These are phyloP conservation scores for Xenotilapia leptura DNA, from an alignment of 2,113 vertebrate genomes.

Conservation along the genomic window DNA sequence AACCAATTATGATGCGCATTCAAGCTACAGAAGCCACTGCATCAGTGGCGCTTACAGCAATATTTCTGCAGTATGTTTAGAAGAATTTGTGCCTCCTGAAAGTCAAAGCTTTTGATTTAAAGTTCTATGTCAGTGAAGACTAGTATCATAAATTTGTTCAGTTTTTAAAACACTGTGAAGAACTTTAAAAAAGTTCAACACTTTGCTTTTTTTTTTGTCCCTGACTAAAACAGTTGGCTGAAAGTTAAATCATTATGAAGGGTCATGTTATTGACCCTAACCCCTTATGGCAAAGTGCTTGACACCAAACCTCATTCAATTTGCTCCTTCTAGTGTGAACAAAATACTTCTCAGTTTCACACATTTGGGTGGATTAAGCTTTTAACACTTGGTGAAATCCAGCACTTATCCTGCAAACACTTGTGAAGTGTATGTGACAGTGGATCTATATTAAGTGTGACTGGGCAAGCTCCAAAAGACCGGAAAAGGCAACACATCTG, in stretches of 20 bases:
- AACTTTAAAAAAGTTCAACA: background rate
- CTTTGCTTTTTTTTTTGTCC: background rate
- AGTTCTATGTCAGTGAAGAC: background rate
- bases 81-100: background rate
- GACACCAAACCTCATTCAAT: constrained; percentile 63
- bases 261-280: constrained; percentile 51
- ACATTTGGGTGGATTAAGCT: constrained; percentile 72
- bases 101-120: background rate
- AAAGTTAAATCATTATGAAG: constrained; percentile 59
- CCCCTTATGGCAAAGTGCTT: constrained; percentile 54
- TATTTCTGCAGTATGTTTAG: constrained; percentile 35
- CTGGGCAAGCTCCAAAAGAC: constrained; percentile 38
- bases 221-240: constrained; percentile 40
- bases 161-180: background rate
- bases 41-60: constrained; percentile 23
- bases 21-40: constrained; percentile 7
- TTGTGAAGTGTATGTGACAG: constrained; percentile 61
- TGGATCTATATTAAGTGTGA: constrained; percentile 66
- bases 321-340: constrained; percentile 70
- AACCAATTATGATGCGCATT: constrained; percentile 21
- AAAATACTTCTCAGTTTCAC: constrained; percentile 72
- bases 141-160: background rate
- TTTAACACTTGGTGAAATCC: constrained; percentile 72
- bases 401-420: constrained; percentile 66
- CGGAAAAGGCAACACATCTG: constrained; percentile 62